Base-by-base conservation (phyloP, 2,888 invertebrate genomes). In the Litoditis marina region DNA sequence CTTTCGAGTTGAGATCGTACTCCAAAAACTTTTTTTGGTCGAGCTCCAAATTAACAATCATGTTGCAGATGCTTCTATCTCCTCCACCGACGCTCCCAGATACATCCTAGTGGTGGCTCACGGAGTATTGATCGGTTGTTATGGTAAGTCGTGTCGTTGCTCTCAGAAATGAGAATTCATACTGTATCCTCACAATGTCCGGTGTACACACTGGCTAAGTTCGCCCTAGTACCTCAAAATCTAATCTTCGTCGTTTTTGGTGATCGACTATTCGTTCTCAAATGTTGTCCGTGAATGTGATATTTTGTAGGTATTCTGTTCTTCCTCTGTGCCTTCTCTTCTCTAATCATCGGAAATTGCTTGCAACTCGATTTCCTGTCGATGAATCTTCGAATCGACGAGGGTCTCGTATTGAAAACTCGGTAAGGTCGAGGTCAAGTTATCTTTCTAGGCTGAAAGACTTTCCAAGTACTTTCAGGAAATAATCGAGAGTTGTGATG, bases 101-200 rank as follows among this genome's bases (percentile, higher is more conserved):
- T 80, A 79, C 65, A 76, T 80, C 52, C 61, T 80, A 19, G 72
- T 74, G 8, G 76, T 82, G 34, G 71, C 73, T 27, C 79, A 82
- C 28, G 80, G 80, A 55, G 77, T 82, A 4, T 65, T 81, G 19
- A 60, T 81, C 7, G 77, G 77, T 22, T 70, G 71, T 22, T 71
- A 78, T 42, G 63, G 65, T 31, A 31, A 28, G 51, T 34, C 6
- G n/a, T 19, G n/a, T n/a, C n/a, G n/a, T n/a, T n/a, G n/a, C n/a
- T n/a, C n/a, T n/a, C n/a, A n/a, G n/a, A n/a, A n/a, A n/a, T n/a
- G n/a, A n/a, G n/a, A n/a, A n/a, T n/a, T n/a, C n/a, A n/a, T n/a
- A n/a, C n/a, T n/a, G n/a, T n/a, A n/a, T n/a, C n/a, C n/a, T n/a
- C n/a, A n/a, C n/a, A n/a, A n/a, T n/a, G n/a, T n/a, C n/a, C n/a